phyloP scores from a whole-genome alignment of 1,140 invertebrate genomes.

The Stegodyphus mimosarum region DNA sequence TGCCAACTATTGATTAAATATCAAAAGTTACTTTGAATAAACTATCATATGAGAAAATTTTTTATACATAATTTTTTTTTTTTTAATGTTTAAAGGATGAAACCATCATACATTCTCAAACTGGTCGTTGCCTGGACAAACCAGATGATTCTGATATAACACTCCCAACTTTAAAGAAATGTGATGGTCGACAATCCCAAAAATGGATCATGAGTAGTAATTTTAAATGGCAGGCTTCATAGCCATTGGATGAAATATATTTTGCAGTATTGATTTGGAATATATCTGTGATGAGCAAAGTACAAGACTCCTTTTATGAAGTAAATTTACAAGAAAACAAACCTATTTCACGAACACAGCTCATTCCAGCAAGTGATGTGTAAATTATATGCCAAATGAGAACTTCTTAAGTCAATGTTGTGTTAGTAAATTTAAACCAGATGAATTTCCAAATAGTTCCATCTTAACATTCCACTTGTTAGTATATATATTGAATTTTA shows the following conservation, averaged over 20 bases:
- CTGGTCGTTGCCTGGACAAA: conserved; percentile 89
- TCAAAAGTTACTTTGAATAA: no score
- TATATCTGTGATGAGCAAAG: conserved; percentile 47
- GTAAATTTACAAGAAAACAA: neutral
- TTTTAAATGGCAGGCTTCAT: conserved; percentile 88
- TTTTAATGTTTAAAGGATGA: conserved; percentile 76
- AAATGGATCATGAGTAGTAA: conserved; percentile 96
- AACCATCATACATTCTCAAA: conserved; percentile 90
- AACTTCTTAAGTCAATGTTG: neutral
- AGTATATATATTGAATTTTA: neutral
- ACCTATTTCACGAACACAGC: neutral
- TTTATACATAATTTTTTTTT: no score
- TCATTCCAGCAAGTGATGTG: neutral
- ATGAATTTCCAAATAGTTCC: neutral
- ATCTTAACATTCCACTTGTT: conserved; percentile 28
- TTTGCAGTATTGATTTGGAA: conserved; percentile 15
- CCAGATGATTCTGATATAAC: conserved; percentile 75
- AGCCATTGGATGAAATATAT: neutral
- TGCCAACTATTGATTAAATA: no score
- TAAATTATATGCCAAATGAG: neutral
- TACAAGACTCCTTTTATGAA: conserved; percentile 28
- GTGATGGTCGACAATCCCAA: conserved; percentile 79
- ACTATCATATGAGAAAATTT: no score
- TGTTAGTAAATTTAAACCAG: no score
- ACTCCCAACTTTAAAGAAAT: conserved; percentile 80